These are phyloP conservation scores for Drosophila obscura DNA, from an alignment of 1,140 invertebrate species.

Conservation along the genomic window DNA sequence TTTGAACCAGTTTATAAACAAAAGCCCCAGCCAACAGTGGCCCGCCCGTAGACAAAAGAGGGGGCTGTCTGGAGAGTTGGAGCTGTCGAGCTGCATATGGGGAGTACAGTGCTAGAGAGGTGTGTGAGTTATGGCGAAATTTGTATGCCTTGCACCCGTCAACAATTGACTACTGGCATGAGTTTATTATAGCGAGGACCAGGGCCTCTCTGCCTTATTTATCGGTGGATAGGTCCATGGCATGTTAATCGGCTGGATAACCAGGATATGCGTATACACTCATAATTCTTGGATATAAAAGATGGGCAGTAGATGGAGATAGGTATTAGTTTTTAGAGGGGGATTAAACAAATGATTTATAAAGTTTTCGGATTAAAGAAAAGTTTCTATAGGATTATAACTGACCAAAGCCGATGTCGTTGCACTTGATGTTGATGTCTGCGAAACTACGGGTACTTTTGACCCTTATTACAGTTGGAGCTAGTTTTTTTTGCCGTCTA, in stretches of 20 bases:
- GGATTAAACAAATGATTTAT: no score
- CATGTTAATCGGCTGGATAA: slow-evolving; percentile 25
- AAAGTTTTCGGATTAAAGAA: no score
- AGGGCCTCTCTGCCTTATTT: slow-evolving; percentile 14
- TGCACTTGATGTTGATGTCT: no score
- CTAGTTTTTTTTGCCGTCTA: no score
- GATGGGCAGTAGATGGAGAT: no score
- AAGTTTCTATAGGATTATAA: no score
- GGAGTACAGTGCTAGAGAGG: background rate
- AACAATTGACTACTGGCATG: slow-evolving; percentile 40
- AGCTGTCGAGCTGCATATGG: no score
- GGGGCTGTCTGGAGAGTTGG: slow-evolving; percentile 3
- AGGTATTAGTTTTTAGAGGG: no score
- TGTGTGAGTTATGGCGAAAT: slow-evolving; percentile 64
- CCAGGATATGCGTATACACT: slow-evolving; percentile 12
- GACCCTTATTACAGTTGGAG: no score
- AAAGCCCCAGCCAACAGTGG: slow-evolving; percentile 50
- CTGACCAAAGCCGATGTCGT: no score
- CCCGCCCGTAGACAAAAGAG: slow-evolving; percentile 47
- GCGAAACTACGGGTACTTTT: no score
- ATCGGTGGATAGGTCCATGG: slow-evolving; percentile 17
- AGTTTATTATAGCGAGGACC: slow-evolving; percentile 29
- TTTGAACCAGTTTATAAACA: slow-evolving; percentile 80
- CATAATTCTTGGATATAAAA: no score
- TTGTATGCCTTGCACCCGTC: slow-evolving; percentile 72